Conservation (phyloP, 2,888 invertebrate genomes). For the Agriopis marginaria region DNA sequence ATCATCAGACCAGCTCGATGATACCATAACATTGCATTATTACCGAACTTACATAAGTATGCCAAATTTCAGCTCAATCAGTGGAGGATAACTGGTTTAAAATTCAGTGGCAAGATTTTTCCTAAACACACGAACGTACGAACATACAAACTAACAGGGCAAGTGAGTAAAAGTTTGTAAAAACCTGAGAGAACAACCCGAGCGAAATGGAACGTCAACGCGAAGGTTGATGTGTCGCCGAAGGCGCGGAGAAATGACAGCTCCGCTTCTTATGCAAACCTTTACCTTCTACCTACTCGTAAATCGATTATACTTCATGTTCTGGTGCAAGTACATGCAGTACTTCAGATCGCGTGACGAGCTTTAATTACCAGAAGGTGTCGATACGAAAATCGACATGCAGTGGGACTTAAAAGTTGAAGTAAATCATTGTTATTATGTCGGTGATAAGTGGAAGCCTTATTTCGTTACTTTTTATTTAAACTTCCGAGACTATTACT, state of each 20-base stretch:
- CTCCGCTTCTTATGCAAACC: slow-evolving; percentile 67
- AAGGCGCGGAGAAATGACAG: slow-evolving; percentile 70
- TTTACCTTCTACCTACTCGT: slow-evolving; percentile 48
- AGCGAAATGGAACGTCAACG: slow-evolving; percentile 73
- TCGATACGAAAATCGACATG: slow-evolving; percentile 80
- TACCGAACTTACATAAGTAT: no score
- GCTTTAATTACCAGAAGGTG: slow-evolving; percentile 81
- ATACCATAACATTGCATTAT: no score
- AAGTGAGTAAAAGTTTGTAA: slow-evolving; percentile 38
- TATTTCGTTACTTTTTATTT: slow-evolving; percentile 49
- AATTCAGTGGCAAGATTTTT: no score
- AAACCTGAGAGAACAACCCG: slow-evolving; percentile 66
- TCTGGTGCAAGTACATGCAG: slow-evolving; percentile 57
- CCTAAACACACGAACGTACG: no score
- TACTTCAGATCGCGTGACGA: slow-evolving; percentile 76
- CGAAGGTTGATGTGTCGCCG: slow-evolving; percentile 70
- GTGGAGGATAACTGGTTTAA: no score
- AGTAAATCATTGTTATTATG: slow-evolving; percentile 78
- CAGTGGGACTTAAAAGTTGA: slow-evolving; percentile 69
- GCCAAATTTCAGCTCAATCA: no score
- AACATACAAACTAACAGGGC: no score
- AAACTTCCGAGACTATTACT: slow-evolving; percentile 41
- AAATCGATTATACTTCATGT: slow-evolving; percentile 81
- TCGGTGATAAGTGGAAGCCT: slow-evolving; percentile 62
- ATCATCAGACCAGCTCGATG: no score